Conservation (phyloP, 2,113 vertebrate species). For the Epinephelus lanceolatus region DNA sequence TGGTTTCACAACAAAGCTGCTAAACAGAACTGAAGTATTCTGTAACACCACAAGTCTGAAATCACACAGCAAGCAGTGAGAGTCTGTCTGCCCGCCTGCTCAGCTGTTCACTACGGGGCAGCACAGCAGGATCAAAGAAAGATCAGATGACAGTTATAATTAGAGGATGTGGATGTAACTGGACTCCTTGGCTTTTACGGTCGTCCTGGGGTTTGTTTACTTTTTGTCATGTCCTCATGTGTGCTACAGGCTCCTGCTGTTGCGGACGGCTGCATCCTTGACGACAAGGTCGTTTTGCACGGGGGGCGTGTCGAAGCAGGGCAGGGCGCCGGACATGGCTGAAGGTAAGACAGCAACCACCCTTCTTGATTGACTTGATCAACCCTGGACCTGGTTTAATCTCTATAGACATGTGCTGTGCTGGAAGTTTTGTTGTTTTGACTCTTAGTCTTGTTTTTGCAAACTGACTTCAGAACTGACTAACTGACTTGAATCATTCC, state of each 20-base stretch:
- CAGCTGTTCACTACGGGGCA: conserved; percentile 4
- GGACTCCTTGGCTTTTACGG: fast-evolving
- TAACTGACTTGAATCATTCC: not conserved
- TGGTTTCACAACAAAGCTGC: not conserved
- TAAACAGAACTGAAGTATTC: too few species aligned
- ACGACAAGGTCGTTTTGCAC: conserved; percentile 60
- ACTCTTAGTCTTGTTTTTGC: not conserved
- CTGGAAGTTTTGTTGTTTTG: not conserved
- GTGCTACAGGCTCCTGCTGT: conserved; percentile 65
- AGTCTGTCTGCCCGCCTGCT: not conserved
- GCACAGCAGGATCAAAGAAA: not conserved
- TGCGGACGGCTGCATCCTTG: conserved; percentile 64
- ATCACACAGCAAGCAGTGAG: not conserved
- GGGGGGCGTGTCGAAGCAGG: conserved; percentile 29
- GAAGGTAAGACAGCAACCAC: conserved; percentile 63
- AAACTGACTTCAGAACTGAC: not conserved
- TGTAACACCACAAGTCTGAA: too few species aligned
- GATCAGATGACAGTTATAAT: not conserved
- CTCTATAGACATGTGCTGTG: not conserved
- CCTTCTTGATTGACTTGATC: not conserved
- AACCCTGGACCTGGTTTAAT: not conserved
- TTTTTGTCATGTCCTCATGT: not conserved
- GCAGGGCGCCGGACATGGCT: conserved; percentile 79
- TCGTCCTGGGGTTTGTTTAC: not conserved
- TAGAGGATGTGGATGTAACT: not conserved